Evolutionary conservation across 2,113 vertebrate genomes (phyloP).

Genomic region (Bungarus multicinctus): DNA sequence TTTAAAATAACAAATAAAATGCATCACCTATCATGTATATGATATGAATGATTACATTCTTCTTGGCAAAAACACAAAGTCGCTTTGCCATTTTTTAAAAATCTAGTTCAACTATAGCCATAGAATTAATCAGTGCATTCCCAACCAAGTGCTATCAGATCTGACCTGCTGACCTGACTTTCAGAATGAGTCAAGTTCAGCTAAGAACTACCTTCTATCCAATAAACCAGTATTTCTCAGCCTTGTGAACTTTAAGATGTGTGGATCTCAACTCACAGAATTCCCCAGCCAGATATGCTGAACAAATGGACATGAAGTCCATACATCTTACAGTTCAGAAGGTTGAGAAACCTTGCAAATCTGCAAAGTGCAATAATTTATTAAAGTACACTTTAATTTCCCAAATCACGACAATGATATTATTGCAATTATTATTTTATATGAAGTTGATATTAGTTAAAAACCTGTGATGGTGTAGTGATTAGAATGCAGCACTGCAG

Average conservation of each 20-base stretch:
- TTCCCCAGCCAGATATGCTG: neutral
- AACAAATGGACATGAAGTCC: neutral
- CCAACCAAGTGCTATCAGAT: neutral
- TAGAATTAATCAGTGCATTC: neutral
- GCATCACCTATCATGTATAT: neutral
- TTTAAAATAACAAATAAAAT: neutral
- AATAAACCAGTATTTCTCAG: neutral
- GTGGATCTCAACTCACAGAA: neutral
- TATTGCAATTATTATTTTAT: neutral
- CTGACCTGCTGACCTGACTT: neutral
- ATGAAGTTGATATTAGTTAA: neutral
- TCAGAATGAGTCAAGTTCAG: neutral
- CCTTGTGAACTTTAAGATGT: neutral
- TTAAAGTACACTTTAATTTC: neutral
- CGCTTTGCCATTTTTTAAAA: neutral
- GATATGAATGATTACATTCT: neutral
- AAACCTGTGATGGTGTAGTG: too few species aligned
- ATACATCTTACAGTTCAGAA: too few species aligned
- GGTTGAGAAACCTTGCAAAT: neutral
- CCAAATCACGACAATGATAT: too few species aligned
- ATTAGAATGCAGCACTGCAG: too few species aligned
- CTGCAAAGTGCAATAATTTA: neutral
- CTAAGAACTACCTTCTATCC: neutral
- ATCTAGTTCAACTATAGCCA: neutral
- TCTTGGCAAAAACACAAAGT: neutral